Percentiles rank a stretch among this genome's conserved stretches.
Evolutionary conservation across 2,888 invertebrate genomes (phyloP).

Genomic region (Tetheella fluctuosa): DNA sequence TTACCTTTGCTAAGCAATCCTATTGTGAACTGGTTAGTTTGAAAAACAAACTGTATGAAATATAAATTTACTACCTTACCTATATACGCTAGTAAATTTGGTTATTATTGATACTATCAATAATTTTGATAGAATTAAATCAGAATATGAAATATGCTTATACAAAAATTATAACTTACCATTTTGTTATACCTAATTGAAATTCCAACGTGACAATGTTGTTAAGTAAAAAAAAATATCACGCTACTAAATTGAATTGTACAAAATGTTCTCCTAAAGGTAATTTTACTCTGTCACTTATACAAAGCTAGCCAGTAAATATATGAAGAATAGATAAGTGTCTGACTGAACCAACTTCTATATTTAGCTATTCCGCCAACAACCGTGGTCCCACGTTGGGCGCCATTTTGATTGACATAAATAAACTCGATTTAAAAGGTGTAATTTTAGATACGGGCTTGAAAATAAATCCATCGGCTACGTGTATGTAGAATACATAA

Average conservation of each 20-base stretch:
- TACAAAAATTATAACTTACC: too few relatives aligned
- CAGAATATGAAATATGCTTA: too few relatives aligned
- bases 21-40: too few relatives aligned
- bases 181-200: too few relatives aligned
- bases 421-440: background rate
- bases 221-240: background rate
- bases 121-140: too few relatives aligned
- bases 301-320: background rate
- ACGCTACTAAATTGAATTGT: too few relatives aligned
- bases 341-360: background rate
- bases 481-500: background rate
- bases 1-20: too few relatives aligned
- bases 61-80: too few relatives aligned
- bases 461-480: background rate
- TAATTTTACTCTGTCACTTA: background rate
- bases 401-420: conserved; percentile 24
- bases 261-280: background rate
- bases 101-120: too few relatives aligned
- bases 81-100: too few relatives aligned
- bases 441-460: background rate
- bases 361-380: conserved; percentile 2
- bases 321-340: background rate
- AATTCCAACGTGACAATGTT: background rate
- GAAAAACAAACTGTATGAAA: too few relatives aligned
- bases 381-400: conserved; percentile 29